Evolutionary conservation across 2,797 vertebrate species (phyloP).

Genomic region (Taenioides sp.): DNA sequence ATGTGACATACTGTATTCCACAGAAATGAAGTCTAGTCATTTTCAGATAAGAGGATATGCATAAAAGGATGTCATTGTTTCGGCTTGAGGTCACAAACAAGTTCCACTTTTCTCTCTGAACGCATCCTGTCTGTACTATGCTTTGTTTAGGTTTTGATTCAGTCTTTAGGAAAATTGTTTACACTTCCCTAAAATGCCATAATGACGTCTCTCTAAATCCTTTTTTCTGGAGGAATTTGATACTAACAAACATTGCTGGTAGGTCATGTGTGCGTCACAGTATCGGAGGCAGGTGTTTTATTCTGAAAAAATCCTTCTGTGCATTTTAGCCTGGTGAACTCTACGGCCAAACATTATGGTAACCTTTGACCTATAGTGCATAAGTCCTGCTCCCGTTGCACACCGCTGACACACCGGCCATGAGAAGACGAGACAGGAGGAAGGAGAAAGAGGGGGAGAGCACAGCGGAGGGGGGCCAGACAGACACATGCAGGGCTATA

Average conservation of each 20-base stretch:
- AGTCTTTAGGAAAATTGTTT: conserved; percentile 55
- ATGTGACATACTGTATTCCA: conserved; percentile 86
- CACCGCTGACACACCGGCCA: conserved; percentile 59
- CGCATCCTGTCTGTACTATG: conserved; percentile 57
- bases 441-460: conserved; percentile 70
- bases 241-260: conserved; percentile 76
- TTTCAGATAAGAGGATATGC: conserved; percentile 82
- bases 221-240: conserved; percentile 68
- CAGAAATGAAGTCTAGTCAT: conserved; percentile 82
- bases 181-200: conserved; percentile 52
- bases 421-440: conserved; percentile 74
- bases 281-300: conserved; percentile 74
- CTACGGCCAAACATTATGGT: conserved; percentile 66
- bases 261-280: conserved; percentile 75
- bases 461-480: conserved; percentile 57
- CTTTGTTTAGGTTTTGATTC: conserved; percentile 60
- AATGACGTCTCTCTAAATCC: conserved; percentile 48
- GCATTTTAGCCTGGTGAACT: conserved; percentile 74
- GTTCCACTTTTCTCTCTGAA: conserved; percentile 65
- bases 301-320: conserved; percentile 55
- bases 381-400: conserved; percentile 71
- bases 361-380: conserved; percentile 74
- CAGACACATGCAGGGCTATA: conserved; percentile 59
- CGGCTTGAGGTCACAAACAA: conserved; percentile 79
- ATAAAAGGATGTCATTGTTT: conserved; percentile 80